Evolutionary conservation across 2,797 vertebrate species (phyloP).

Genomic region (Nannoperca australis): DNA sequence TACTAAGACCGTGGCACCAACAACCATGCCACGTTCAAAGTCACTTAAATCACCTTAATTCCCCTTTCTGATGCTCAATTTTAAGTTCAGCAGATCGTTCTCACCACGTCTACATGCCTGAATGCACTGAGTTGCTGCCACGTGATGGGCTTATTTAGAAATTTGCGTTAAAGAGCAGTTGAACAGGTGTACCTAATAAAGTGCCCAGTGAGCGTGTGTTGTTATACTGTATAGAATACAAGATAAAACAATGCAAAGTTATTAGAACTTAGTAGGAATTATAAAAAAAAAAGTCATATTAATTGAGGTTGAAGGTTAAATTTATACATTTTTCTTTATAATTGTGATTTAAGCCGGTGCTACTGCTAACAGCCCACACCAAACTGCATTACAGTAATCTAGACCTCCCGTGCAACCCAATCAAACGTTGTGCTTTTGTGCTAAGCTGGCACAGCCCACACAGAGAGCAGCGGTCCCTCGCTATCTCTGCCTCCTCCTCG

Average conservation of each 20-base stretch:
- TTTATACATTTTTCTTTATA: constrained; percentile 21
- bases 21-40: too few species aligned
- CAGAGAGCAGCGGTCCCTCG: constrained; percentile 64
- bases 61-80: too few species aligned
- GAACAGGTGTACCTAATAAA: too few species aligned
- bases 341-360: neutral
- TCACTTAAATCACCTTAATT: too few species aligned
- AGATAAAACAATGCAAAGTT: constrained; percentile 15
- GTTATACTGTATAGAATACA: neutral
- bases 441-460: constrained; percentile 66
- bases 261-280: neutral
- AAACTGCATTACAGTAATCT: constrained; percentile 38
- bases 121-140: too few species aligned
- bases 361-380: constrained; percentile 22
- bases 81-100: too few species aligned
- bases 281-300: too few species aligned
- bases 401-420: constrained; percentile 46
- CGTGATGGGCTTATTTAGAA: too few species aligned
- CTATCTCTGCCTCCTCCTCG: constrained; percentile 58
- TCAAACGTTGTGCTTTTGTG: constrained; percentile 65
- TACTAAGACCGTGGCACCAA: too few species aligned
- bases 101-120: too few species aligned
- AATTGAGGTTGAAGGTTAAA: constrained; percentile 30
- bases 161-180: too few species aligned
- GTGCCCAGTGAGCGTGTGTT: too few species aligned